Percentiles rank a stretch among this genome's conserved stretches.
These are phyloP conservation scores for Sebastes steindachneri DNA, from an alignment of 2,797 vertebrate genomes.

Conservation along the genomic window DNA sequence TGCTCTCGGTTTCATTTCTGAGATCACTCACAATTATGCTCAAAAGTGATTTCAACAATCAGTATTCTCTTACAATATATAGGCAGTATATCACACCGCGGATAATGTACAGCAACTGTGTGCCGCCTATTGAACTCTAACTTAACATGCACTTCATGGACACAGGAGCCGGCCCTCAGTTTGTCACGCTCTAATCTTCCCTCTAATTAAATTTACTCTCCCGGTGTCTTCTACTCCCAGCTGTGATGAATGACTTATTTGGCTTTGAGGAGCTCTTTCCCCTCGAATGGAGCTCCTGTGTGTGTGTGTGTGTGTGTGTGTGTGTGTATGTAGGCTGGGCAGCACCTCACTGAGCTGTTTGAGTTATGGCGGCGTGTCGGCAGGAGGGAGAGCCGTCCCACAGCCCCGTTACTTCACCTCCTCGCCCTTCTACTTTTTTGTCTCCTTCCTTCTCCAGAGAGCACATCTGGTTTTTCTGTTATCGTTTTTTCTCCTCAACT, in stretches of 20 bases:
- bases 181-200: slow-evolving; percentile 66
- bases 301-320: slow-evolving; percentile 18
- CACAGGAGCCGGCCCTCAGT: slow-evolving; percentile 44
- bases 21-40: neutral
- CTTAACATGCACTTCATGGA: slow-evolving; percentile 40
- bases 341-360: slow-evolving; percentile 25
- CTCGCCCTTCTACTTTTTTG: slow-evolving; percentile 32
- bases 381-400: slow-evolving; percentile 39
- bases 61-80: neutral
- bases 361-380: slow-evolving; percentile 46
- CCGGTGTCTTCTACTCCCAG: slow-evolving; percentile 58
- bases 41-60: slow-evolving; percentile 12
- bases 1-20: slow-evolving; percentile 63
- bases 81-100: neutral
- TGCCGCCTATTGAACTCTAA: slow-evolving; percentile 31
- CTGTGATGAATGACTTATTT: slow-evolving; percentile 76
- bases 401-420: slow-evolving; percentile 55
- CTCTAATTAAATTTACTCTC: slow-evolving; percentile 77
- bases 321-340: slow-evolving; percentile 3
- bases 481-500: slow-evolving; percentile 28
- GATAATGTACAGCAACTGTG: slow-evolving; percentile 10
- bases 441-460: slow-evolving; percentile 48
- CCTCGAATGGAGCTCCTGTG: slow-evolving; percentile 28
- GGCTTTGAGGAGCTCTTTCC: slow-evolving; percentile 59
- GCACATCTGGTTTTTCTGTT: slow-evolving; percentile 78